Evolutionary conservation across 2,113 vertebrate genomes (phyloP).

Genomic region (Ctenomys sociabilis): DNA sequence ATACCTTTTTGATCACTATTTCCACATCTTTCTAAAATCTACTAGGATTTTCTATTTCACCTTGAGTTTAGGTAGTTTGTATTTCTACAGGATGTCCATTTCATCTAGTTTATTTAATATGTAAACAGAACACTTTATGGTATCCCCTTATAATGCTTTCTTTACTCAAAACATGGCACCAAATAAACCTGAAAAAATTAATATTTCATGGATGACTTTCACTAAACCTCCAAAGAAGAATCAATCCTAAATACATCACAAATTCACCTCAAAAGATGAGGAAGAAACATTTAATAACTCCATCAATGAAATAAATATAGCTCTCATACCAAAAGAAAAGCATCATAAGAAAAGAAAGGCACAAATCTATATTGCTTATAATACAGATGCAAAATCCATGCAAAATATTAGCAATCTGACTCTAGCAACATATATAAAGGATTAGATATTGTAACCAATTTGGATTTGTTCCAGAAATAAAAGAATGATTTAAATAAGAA

Average conservation of each 20-base stretch:
- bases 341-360: neutral
- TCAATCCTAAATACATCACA: neutral
- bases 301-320: neutral
- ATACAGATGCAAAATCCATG: neutral
- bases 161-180: neutral
- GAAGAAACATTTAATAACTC: neutral
- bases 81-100: neutral
- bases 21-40: neutral
- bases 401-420: neutral
- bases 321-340: neutral
- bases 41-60: neutral
- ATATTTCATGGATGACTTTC: neutral
- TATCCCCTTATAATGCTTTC: neutral
- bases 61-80: neutral
- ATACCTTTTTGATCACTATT: neutral
- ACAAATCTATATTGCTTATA: neutral
- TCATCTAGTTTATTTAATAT: neutral
- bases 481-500: neutral
- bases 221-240: neutral
- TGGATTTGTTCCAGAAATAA: neutral
- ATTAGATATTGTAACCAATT: neutral
- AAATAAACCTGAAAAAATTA: neutral
- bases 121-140: neutral
- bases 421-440: neutral
- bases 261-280: neutral